Percentiles rank a stretch among this genome's conserved stretches.
Evolutionary conservation across 2,113 vertebrate genomes (phyloP).

Genomic region (Microtus richardsoni): DNA sequence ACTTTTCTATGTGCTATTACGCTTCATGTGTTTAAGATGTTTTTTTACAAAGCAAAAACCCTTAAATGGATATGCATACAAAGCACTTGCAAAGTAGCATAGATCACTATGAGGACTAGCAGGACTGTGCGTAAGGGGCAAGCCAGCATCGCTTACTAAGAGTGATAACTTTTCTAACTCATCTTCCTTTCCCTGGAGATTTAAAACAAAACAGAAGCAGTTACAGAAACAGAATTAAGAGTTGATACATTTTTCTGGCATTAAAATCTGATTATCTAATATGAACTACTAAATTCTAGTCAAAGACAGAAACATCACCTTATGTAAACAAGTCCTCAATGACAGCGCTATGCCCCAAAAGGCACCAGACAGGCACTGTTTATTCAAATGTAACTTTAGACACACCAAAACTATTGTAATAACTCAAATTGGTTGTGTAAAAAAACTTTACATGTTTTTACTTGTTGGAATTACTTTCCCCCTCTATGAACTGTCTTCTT

Average conservation of each 20-base stretch:
- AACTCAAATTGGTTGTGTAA: slow-evolving; percentile 9
- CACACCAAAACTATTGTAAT: background rate
- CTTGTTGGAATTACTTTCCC: slow-evolving; percentile 71
- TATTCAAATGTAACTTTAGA: slow-evolving; percentile 3
- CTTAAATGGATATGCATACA: slow-evolving; percentile 83
- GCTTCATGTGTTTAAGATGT: slow-evolving; percentile 75
- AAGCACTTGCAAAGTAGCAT: slow-evolving; percentile 77
- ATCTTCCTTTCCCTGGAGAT: slow-evolving; percentile 79
- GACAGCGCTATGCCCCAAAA: background rate
- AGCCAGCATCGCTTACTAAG: slow-evolving; percentile 79
- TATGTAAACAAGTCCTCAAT: background rate
- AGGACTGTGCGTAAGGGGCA: slow-evolving; percentile 69
- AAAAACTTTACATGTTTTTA: slow-evolving; percentile 69
- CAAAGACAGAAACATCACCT: slow-evolving; percentile 23
- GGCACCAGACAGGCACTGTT: background rate
- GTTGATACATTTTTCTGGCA: slow-evolving; percentile 66
- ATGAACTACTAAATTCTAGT: slow-evolving; percentile 49
- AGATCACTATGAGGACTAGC: slow-evolving; percentile 80
- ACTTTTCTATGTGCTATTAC: slow-evolving; percentile 58
- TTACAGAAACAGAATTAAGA: slow-evolving; percentile 70
- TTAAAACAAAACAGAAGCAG: slow-evolving; percentile 78
- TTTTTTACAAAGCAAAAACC: slow-evolving; percentile 73
- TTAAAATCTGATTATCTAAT: slow-evolving; percentile 53
- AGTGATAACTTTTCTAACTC: slow-evolving; percentile 79
- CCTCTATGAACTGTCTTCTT: slow-evolving; percentile 83